Evolutionary conservation across 2,888 invertebrate genomes (phyloP), one percentile per base, ranked within the genome.

Genomic region (Yponomeuta malinellus): DNA sequence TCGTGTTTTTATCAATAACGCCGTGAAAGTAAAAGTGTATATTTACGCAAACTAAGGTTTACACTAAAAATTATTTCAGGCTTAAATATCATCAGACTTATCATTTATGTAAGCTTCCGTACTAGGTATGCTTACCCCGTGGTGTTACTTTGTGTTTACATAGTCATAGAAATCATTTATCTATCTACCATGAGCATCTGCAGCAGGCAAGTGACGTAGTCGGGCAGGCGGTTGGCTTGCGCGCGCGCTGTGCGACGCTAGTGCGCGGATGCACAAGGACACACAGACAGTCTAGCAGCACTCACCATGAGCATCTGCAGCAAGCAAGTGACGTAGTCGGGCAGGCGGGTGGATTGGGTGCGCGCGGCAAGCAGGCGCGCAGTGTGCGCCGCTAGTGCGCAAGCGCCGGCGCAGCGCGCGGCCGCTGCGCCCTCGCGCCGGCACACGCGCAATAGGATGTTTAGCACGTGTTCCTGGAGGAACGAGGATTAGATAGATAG

Each of bases 351-450:
- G 76, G 83, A 81, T 10, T 1, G 72, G 33, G 78, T 72, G 69
- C 88, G 79, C 72, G 82, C 72, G 73, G 87, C 90, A n/a, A 92
- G 86, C 77, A 83, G 74, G 76, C 89, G 87, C 72, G 82, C 78
- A 70, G 83, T 82, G 83, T 90, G 90, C 76, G 94, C 93, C 1
- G 97, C 96, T 71, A 98, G 93, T 70, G 97, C 96, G 72, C 97
- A 96, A 2, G 98, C 93, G 59, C 98, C 97, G 75, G 98, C 95
- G 80, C 97, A 97, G 74, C 98, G 94, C 43, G 98, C 98, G 79
- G 95, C 94, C 29, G 96, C 97, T 71, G 96, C 96, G 72, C 97
- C 97, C 89, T 98, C 98, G 69, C 96, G 94, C 72, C 97, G 95
- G 43, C 98, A 98, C 78, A 97, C 96, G 79, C 97, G 95, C 76